phyloP scores from a whole-genome alignment of 2,888 invertebrate genomes.

The Noctua fimbriata region DNA sequence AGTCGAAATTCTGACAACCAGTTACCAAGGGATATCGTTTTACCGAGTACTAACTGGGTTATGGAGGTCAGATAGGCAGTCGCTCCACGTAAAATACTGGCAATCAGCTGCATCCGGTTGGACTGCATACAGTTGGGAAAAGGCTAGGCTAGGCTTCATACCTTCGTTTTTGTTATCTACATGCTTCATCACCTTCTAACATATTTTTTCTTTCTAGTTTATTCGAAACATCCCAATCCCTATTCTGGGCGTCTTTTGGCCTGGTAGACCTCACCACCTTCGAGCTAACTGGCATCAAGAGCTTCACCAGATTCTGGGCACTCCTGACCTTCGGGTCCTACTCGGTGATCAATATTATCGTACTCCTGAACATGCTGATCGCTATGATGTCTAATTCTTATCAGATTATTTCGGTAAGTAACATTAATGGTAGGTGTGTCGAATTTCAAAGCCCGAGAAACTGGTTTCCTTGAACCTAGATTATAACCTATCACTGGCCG shows the following conservation, averaged over 20 bases:
- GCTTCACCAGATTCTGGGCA: constrained; percentile 99
- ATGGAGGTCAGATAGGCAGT: too few relatives aligned
- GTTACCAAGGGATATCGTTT: too few relatives aligned
- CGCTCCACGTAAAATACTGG: too few relatives aligned
- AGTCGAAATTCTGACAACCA: too few relatives aligned
- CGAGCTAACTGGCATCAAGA: constrained; percentile 98
- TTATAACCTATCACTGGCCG: neutral
- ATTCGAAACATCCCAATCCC: constrained; percentile 98
- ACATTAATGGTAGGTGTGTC: neutral
- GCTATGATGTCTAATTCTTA: constrained; percentile 99
- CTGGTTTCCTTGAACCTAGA: neutral
- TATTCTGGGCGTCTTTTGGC: constrained; percentile 99
- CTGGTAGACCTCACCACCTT: constrained; percentile 98
- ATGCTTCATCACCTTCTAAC: neutral
- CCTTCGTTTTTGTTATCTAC: neutral
- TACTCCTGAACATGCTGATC: constrained; percentile 98
- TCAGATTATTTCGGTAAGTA: constrained; percentile 98
- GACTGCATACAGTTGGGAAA: too few relatives aligned
- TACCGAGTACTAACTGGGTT: too few relatives aligned
- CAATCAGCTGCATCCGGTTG: too few relatives aligned
- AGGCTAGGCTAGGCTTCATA: too few relatives aligned
- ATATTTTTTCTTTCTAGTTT: constrained; percentile 93
- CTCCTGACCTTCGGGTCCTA: constrained; percentile 99
- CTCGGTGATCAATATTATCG: constrained; percentile 99
- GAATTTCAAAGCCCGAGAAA: neutral